Evolutionary conservation across 2,113 vertebrate species (phyloP).

Genomic region (Alectura lathami): DNA sequence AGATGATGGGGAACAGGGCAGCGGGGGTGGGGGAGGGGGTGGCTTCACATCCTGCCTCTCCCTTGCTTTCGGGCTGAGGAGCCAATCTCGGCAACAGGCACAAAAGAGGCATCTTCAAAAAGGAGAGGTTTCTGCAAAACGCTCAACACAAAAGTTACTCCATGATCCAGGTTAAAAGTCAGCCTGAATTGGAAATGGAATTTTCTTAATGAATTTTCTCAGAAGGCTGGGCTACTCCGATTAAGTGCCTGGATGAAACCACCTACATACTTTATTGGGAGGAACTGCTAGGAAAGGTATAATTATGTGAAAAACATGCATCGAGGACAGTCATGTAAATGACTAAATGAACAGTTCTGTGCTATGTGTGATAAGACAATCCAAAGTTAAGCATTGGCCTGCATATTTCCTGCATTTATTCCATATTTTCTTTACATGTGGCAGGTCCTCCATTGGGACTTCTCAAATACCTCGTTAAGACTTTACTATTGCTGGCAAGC

Average conservation of each 20-base stretch:
- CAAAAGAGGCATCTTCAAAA: background rate
- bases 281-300: background rate
- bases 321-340: background rate
- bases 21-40: background rate
- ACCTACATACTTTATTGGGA: background rate
- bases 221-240: background rate
- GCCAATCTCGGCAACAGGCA: background rate
- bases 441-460: background rate
- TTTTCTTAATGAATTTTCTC: background rate
- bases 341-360: background rate
- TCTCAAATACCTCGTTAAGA: slow-evolving; percentile 34
- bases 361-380: background rate
- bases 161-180: background rate
- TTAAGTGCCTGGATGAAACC: background rate
- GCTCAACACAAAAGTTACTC: background rate
- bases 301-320: background rate
- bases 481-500: background rate
- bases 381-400: background rate
- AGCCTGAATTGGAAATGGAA: no score
- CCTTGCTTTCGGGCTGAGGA: background rate
- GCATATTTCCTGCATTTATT: background rate
- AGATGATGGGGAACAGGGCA: background rate
- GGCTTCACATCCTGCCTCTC: background rate
- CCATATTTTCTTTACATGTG: slow-evolving; percentile 34
- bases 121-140: background rate